Conservation (phyloP, 1,140 invertebrate species). For the Scaptomyza pallida region DNA sequence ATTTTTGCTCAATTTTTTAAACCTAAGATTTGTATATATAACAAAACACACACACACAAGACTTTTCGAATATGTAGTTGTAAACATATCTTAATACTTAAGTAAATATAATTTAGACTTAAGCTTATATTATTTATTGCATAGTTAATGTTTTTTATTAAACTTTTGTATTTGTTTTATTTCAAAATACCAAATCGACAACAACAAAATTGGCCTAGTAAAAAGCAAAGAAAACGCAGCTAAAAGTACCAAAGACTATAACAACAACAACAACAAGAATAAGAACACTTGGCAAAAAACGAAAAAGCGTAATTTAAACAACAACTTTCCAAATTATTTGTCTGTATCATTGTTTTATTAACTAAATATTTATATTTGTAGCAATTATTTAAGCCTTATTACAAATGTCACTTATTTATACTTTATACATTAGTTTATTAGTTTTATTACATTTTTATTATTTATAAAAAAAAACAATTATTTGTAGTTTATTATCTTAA, state of each 20-base stretch:
- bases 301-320: slow-evolving; percentile 38
- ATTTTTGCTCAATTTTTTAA: slow-evolving; percentile 54
- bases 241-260: slow-evolving; percentile 81
- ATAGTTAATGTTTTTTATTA: slow-evolving; percentile 49
- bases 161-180: slow-evolving; percentile 51
- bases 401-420: slow-evolving; percentile 12
- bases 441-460: slow-evolving; percentile 25
- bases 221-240: slow-evolving; percentile 66
- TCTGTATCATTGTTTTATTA: slow-evolving; percentile 35
- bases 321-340: slow-evolving; percentile 63
- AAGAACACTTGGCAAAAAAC: slow-evolving; percentile 49
- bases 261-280: slow-evolving; percentile 36
- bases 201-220: slow-evolving; percentile 70
- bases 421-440: slow-evolving; percentile 1
- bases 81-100: slow-evolving; percentile 18
- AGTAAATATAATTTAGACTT: slow-evolving; percentile 27
- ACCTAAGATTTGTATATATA: slow-evolving; percentile 63
- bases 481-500: slow-evolving; percentile 54
- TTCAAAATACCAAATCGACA: slow-evolving; percentile 46
- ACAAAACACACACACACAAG: slow-evolving; percentile 44
- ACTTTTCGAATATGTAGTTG: slow-evolving; percentile 45
- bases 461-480: slow-evolving; percentile 54
- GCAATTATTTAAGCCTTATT: slow-evolving; percentile 24
- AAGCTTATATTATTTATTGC: slow-evolving; percentile 55
- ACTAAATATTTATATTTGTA: slow-evolving; percentile 34